These are phyloP conservation scores for Xylocopa sonorina DNA, from an alignment of 1,140 invertebrate species.

Conservation along the genomic window DNA sequence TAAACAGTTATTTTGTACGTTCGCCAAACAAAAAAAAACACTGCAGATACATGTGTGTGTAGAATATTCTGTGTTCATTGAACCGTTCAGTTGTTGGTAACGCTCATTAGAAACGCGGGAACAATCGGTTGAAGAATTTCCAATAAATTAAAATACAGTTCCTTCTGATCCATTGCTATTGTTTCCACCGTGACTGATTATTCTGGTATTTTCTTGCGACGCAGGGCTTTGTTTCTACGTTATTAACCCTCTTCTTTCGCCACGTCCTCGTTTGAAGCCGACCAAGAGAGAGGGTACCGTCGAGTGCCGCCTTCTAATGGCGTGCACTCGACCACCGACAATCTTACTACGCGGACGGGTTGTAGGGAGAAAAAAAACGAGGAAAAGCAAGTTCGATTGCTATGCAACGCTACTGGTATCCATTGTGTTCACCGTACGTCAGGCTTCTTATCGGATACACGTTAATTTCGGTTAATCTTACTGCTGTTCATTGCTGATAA, in stretches of 20 bases:
- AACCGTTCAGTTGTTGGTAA: no score
- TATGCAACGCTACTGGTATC: background rate
- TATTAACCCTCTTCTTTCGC: constrained; percentile 41
- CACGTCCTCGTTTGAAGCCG: constrained; percentile 47
- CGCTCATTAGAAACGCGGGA: no score
- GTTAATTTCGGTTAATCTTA: constrained; percentile 15
- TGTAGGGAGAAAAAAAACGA: background rate
- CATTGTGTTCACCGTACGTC: constrained; percentile 1
- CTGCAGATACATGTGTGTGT: no score
- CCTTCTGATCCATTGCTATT: background rate
- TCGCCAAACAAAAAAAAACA: no score
- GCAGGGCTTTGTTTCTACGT: constrained; percentile 16
- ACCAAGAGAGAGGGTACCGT: constrained; percentile 42
- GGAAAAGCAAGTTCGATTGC: background rate
- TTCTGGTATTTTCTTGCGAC: background rate
- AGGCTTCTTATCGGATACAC: constrained; percentile 4
- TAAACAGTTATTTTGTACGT: no score
- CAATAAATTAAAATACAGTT: background rate
- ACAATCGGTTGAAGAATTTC: background rate
- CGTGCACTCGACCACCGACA: constrained; percentile 23
- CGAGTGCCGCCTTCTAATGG: constrained; percentile 46
- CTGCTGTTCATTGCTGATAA: background rate
- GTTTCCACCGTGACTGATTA: background rate
- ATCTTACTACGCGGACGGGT: constrained; percentile 22
- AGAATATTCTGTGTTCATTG: no score